phyloP scores from a whole-genome alignment of 2,113 vertebrate genomes.

The Python bivittatus region DNA sequence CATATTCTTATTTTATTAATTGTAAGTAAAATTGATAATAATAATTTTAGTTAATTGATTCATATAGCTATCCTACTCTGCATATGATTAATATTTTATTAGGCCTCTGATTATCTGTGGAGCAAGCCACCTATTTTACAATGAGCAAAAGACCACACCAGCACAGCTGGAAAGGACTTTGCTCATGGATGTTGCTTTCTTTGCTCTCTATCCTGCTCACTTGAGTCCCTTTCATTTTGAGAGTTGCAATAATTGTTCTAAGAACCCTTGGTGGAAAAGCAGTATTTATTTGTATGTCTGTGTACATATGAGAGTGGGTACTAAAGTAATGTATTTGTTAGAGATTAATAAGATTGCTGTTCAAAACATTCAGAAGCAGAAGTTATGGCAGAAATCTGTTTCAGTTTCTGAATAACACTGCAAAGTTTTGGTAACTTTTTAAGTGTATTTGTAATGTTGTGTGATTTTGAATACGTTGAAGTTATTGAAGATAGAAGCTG shows the following conservation, averaged over 20 bases:
- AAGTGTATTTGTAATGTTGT: neutral
- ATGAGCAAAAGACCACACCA: slow-evolving; percentile 16
- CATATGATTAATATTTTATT: neutral
- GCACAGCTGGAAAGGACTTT: slow-evolving; percentile 5
- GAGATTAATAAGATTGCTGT: neutral
- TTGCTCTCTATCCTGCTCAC: neutral
- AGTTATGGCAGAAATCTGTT: neutral
- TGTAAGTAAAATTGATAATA: neutral
- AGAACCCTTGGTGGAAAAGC: neutral
- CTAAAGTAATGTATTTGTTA: neutral
- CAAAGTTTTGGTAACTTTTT: neutral
- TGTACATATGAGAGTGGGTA: neutral
- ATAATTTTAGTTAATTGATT: neutral
- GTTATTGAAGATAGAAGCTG: neutral
- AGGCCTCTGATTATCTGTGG: slow-evolving; percentile 37
- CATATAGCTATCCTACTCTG: neutral
- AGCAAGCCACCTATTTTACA: slow-evolving; percentile 35
- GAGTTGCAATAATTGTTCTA: neutral
- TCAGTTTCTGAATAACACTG: neutral
- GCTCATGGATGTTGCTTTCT: neutral
- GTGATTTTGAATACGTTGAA: neutral
- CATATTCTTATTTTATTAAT: slow-evolving; percentile 12
- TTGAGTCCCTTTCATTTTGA: neutral
- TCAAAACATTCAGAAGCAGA: neutral
- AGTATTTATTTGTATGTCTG: neutral